Evolutionary conservation across 2,797 vertebrate genomes (phyloP).

Genomic region (Amblyraja radiata): DNA sequence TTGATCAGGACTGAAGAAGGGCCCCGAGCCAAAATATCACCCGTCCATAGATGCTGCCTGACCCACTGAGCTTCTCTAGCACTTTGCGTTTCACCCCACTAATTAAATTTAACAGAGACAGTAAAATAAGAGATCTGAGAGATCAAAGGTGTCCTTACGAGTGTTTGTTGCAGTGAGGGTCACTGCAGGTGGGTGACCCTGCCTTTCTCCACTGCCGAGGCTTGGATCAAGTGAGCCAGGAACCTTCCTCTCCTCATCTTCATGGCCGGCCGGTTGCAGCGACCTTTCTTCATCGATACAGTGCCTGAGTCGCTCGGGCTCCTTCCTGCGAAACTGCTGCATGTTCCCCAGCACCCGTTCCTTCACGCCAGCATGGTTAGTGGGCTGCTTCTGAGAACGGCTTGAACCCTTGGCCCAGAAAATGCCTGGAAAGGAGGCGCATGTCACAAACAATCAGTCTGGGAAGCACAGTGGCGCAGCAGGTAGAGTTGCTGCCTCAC

Average conservation of each 20-base stretch:
- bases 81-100: too few species aligned
- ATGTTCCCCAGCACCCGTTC: constrained; percentile 73
- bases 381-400: background rate
- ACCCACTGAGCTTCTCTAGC: too few species aligned
- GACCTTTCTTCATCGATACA: background rate
- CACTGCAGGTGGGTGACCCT: background rate
- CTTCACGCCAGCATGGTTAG: constrained; percentile 44
- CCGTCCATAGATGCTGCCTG: too few species aligned
- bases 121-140: background rate
- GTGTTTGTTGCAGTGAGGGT: background rate
- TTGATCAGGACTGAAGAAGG: too few species aligned
- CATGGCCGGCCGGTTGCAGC: background rate
- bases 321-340: constrained; percentile 76
- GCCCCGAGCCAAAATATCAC: too few species aligned
- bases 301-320: constrained; percentile 61
- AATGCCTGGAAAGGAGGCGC: background rate
- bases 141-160: background rate
- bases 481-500: too few species aligned
- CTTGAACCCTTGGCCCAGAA: too few species aligned
- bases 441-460: background rate
- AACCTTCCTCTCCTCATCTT: background rate
- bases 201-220: background rate
- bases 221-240: background rate
- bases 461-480: too few species aligned
- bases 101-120: background rate